phyloP scores from a whole-genome alignment of 2,113 vertebrate genomes.

The Antechinus flavipes region DNA sequence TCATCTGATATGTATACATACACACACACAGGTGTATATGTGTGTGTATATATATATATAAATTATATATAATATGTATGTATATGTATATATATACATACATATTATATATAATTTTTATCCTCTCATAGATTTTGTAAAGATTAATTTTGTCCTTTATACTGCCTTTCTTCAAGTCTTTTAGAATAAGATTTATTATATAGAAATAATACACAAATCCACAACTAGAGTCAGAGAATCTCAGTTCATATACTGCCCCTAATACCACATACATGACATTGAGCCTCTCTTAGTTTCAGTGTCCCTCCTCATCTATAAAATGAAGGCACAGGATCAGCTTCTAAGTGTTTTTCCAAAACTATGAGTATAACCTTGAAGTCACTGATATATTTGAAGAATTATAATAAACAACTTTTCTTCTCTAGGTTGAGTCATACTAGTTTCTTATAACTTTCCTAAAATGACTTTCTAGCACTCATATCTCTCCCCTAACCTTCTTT shows the following conservation, averaged over 20 bases:
- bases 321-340: not conserved
- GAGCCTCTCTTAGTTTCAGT: not conserved
- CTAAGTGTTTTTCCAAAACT: not conserved
- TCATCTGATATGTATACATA: too few species aligned
- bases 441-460: not conserved
- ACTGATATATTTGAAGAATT: not conserved
- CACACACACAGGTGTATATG: too few species aligned
- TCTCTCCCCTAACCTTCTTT: not conserved
- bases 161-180: not conserved
- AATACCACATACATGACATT: not conserved
- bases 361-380: not conserved
- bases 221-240: not conserved
- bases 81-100: too few species aligned
- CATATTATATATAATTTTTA: not conserved
- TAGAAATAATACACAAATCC: not conserved
- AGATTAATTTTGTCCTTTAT: not conserved
- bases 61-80: too few species aligned
- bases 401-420: not conserved
- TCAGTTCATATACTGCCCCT: not conserved
- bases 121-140: not conserved
- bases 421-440: not conserved
- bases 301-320: not conserved
- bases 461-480: not conserved
- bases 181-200: not conserved
- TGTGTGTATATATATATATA: too few species aligned